Evolutionary conservation across 2,113 vertebrate species (phyloP), one percentile per base, ranked within the genome.

Genomic region (Eublepharis macularius): DNA sequence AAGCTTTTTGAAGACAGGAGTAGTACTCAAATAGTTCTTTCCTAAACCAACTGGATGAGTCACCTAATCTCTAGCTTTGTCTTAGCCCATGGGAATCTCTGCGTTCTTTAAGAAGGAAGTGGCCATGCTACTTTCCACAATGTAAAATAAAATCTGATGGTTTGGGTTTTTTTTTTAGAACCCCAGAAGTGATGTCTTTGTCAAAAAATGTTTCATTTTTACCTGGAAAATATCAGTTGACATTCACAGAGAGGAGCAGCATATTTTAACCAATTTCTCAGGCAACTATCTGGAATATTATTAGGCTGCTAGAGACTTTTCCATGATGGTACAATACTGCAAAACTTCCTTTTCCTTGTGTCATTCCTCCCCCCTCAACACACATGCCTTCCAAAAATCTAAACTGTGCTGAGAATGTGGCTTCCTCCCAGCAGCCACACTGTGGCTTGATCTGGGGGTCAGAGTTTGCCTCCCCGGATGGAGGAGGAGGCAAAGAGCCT

Each of bases 251-350:
- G 36, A 85, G 4, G 72, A 78, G 1, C 11, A 5, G 26, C 36
- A 78, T 4, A 54, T 66, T 82, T 0, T 26, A 39, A 24, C 57
- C 14, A 87, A 1, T 29, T 36, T 57, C 10, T 34, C 34, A 34
- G 21, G 51, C 66, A 85, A 91, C 79, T 17, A 41, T 12, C 36
- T 2, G 9, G 12, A 63, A 2, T 24, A 51, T 68, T 51, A 65
- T 82, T 41, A 80, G 16, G 51, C 1, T 43, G 6, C 34, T 34
- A 32, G 34, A 47, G 24, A 57, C 10, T 29, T 2, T 77, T 80
- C 26, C 74, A 26, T 43, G 1, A 0, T 57, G 80, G 69, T 0
- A 0, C 34, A 8, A 45, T 21, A 24, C 11, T n/a, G 14, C 8
- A 80, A 24, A 26, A 57, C 45, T 4, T 80, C 66, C 11, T 1